These are phyloP conservation scores for Rhyacophila evoluta DNA, from an alignment of 2,888 invertebrate genomes.

Conservation along the genomic window DNA sequence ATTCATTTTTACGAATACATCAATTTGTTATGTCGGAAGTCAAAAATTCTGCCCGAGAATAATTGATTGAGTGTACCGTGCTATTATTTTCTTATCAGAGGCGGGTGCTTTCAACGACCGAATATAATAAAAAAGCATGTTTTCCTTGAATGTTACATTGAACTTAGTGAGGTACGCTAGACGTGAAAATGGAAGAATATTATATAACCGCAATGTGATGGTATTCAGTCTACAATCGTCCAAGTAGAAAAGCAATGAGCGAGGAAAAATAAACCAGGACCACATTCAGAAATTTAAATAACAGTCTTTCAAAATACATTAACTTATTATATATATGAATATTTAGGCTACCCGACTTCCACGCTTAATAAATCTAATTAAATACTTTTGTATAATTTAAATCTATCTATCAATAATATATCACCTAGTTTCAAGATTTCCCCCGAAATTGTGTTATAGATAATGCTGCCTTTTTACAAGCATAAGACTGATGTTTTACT, in stretches of 20 bases:
- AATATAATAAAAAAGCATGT: not conserved
- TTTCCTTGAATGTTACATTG: slow-evolving; percentile 32
- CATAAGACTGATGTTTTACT: no score
- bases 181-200: slow-evolving; percentile 48
- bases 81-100: not conserved
- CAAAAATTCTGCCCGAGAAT: not conserved
- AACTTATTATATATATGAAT: no score
- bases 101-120: not conserved
- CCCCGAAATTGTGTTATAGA: no score
- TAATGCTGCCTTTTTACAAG: no score
- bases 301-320: no score
- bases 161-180: slow-evolving; percentile 39
- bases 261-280: slow-evolving; percentile 36
- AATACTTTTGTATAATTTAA: no score
- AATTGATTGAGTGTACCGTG: not conserved
- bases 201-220: slow-evolving; percentile 51
- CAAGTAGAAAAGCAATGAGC: slow-evolving; percentile 45
- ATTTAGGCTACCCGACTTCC: no score
- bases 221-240: slow-evolving; percentile 45
- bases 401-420: no score
- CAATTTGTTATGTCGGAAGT: not conserved
- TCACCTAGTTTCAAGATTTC: no score
- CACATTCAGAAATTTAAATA: slow-evolving; percentile 11
- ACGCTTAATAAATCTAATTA: no score
- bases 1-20: not conserved